phyloP scores from a whole-genome alignment of 2,888 invertebrate species.

The Amphimallon solstitiale region DNA sequence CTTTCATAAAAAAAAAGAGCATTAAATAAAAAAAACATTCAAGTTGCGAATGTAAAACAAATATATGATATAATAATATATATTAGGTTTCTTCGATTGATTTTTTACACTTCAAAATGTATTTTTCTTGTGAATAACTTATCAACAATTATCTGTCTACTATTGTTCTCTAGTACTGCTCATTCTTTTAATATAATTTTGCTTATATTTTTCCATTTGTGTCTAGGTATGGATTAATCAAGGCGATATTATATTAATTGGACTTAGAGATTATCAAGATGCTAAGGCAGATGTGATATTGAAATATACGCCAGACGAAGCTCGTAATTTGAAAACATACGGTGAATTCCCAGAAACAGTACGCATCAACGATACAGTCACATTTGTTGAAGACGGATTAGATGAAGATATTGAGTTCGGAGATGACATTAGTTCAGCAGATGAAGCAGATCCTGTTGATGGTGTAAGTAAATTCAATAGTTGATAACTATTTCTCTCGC shows the following conservation, averaged over 20 bases:
- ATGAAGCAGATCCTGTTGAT: constrained; percentile 82
- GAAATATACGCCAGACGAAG: constrained; percentile 99
- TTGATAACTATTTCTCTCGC: not conserved
- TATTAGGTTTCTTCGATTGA: no score
- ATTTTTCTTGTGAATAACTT: no score
- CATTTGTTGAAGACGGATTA: constrained; percentile 92
- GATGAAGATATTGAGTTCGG: constrained; percentile 98
- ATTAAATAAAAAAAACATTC: no score
- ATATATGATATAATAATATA: no score
- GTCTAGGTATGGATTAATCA: constrained; percentile 95
- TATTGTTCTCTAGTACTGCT: no score
- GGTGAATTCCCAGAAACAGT: constrained; percentile 99
- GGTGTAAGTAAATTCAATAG: constrained; percentile 52
- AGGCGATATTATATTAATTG: constrained; percentile 98
- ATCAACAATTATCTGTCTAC: no score
- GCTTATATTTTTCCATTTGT: constrained; percentile 1
- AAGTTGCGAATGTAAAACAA: no score
- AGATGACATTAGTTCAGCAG: constrained; percentile 92
- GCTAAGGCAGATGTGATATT: constrained; percentile 98
- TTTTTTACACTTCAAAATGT: no score
- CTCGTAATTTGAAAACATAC: constrained; percentile 97
- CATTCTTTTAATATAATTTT: no score
- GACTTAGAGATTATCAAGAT: constrained; percentile 96
- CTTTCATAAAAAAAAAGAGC: no score
- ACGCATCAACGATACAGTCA: constrained; percentile 96